These are phyloP conservation scores for Pardosa pseudoannulata DNA, from an alignment of 2,888 invertebrate genomes.

Conservation along the genomic window DNA sequence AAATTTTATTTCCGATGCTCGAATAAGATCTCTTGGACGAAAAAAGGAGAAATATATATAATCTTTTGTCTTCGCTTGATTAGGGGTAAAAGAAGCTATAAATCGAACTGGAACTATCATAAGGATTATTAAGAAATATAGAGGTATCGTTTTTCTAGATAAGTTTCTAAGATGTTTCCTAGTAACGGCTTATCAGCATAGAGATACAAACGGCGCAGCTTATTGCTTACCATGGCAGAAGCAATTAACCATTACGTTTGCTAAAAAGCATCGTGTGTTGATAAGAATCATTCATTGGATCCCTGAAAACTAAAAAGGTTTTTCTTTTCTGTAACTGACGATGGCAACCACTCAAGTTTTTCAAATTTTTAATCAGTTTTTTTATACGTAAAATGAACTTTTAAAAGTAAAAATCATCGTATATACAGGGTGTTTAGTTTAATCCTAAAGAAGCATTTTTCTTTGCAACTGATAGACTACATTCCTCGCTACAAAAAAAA, in stretches of 20 bases:
- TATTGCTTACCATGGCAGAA: background rate
- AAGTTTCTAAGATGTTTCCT: conserved; percentile 8
- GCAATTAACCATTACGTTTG: background rate
- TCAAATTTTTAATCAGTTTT: too few relatives aligned
- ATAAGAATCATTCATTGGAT: too few relatives aligned
- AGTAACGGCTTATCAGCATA: background rate
- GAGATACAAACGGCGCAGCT: background rate
- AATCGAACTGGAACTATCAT: conserved; percentile 41
- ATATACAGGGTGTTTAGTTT: too few relatives aligned
- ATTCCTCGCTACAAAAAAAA: too few relatives aligned
- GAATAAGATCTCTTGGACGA: conserved; percentile 48
- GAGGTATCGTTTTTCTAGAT: conserved; percentile 16
- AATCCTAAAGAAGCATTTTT: too few relatives aligned
- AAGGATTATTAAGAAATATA: conserved; percentile 55
- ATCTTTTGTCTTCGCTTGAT: conserved; percentile 26
- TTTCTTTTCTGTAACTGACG: too few relatives aligned
- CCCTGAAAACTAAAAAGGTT: too few relatives aligned
- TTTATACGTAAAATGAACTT: too few relatives aligned
- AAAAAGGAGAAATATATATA: background rate
- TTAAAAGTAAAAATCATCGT: too few relatives aligned
- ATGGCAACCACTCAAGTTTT: too few relatives aligned
- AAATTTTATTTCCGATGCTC: conserved; percentile 62
- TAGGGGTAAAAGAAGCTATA: conserved; percentile 47
- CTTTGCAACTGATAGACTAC: too few relatives aligned
- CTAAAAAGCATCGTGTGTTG: too few relatives aligned